Conservation (phyloP, 2,113 vertebrate species). For the Forbesichthys agassizii region DNA sequence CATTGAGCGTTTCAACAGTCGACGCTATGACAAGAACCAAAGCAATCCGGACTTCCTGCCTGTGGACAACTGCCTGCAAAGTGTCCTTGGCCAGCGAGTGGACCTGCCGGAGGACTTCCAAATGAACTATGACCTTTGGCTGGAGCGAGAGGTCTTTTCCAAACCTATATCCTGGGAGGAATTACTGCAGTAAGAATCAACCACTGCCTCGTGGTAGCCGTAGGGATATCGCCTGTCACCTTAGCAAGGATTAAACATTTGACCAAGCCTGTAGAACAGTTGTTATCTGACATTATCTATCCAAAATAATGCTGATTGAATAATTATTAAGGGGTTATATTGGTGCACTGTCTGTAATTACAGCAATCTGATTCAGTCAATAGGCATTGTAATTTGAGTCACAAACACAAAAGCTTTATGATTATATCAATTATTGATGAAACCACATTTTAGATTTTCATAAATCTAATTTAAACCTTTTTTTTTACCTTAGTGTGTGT, state of each 20-base stretch:
- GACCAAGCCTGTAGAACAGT: no score
- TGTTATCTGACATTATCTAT: not conserved
- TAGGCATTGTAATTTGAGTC: slow-evolving; percentile 10
- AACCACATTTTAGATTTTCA: not conserved
- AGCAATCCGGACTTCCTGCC: slow-evolving; percentile 93
- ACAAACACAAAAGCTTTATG: slow-evolving; percentile 31
- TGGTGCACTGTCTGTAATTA: no score
- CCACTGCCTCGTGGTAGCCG: not conserved
- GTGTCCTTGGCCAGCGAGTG: slow-evolving; percentile 92
- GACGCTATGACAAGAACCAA: slow-evolving; percentile 90
- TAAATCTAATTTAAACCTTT: slow-evolving; percentile 16
- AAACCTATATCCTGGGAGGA: slow-evolving; percentile 98
- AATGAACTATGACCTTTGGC: slow-evolving; percentile 98
- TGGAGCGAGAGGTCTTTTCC: slow-evolving; percentile 98
- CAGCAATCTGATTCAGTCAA: not conserved
- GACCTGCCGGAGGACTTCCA: slow-evolving; percentile 96
- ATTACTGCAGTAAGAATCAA: slow-evolving; percentile 84
- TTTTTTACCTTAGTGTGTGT: not conserved
- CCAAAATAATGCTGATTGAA: no score
- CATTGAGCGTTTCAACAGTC: slow-evolving; percentile 95
- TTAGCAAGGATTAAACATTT: slow-evolving; percentile 2
- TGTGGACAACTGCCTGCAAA: slow-evolving; percentile 97
- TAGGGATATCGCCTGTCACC: not conserved
- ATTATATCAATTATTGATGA: slow-evolving; percentile 8
- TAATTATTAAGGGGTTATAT: no score